Evolutionary conservation across 2,888 invertebrate genomes (phyloP), one percentile per base, ranked within the genome.

Genomic region (Mythimna albipuncta): DNA sequence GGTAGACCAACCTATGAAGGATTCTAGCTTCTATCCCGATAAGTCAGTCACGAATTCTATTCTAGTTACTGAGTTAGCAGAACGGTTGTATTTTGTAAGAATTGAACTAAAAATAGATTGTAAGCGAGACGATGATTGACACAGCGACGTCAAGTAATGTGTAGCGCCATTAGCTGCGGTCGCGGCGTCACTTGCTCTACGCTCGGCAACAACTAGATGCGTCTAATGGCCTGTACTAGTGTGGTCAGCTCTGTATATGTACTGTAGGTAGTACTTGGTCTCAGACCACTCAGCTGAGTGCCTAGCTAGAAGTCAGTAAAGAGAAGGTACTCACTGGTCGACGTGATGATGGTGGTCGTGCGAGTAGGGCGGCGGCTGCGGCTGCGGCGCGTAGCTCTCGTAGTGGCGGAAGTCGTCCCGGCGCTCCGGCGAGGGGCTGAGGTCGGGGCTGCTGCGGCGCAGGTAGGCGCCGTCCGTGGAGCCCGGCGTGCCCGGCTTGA

Each of bases 351-450:
- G 93, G 85, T 93, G 93, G 38, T 94, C 91, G 83, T 93, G 92
- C 50, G 91, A 77, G 91, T 93, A 92, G 85, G 92, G 91, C 65
- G 90, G 90, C 82, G 93, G 91, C 82, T 90, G 91, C 52, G 90
- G 89, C 71, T 88, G 82, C n/a, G 91, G 87, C 80, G 92, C 81
- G 91, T 94, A 94, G 72, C 89, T 83, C 82, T 94, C 94, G 93
- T 95, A 94, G 92, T 93, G 94, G 86, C 93, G 92, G 91, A 92
- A 93, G 77, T 94, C 93, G 74, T 93, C 93, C 85, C 93, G 92
- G 82, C 91, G 94, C 89, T 92, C 93, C 62, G 93, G 94, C 88
- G 90, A 89, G 19, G 94, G 93, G 87, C 90, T 90, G 76, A 87
- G 89, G 67, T 90, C 92, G 88, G 93, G 93, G 91, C 91, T 90